Evolutionary conservation across 2,113 vertebrate species (phyloP), one percentile per base, ranked within the genome.

Genomic region (Irena cyanogastra): DNA sequence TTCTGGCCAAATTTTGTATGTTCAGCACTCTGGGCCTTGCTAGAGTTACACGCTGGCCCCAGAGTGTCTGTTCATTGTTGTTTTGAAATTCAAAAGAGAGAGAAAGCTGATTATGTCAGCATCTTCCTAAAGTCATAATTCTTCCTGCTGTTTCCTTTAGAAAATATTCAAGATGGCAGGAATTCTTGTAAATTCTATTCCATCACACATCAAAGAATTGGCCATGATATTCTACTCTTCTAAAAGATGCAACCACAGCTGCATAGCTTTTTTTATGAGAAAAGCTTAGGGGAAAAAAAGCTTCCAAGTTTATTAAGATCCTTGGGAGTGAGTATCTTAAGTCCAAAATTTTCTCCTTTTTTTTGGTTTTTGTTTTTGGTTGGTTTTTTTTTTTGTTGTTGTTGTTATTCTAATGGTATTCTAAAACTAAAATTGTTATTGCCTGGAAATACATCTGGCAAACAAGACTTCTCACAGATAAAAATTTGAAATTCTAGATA

Each of bases 171-270:
- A 72, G 59, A 63, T 57, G 41, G 70, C 31, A 85, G 33, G 31
- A 94, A 49, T 64, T 86, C 70, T 70, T 94, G 50, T 80, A 86
- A 83, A 89, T 92, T 92, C 35, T 83, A 5, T 80, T 88, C 88
- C 45, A 65, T 72, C 63, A 35, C 30, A 56, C 35, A 90, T 85
- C 52, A 91, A 95, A 89, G 65, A 8, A 44, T 61, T 89, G 19
- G 5, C 54, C 18, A 21, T 54, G 75, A 7, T 85, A 49, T 60
- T 64, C n/a, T 45, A 27, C 39, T 54, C 26, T 82, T 78, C 84
- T 49, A 35, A 87, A 87, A 85, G 47, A 83, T 80, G 30, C 12
- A 83, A 68, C 31, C 19, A 30, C 37, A 42, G 37, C 7, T 91
- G 74, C 86, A 80, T 5, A 66, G 53, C 60, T 89, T 53, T 45